Conservation (phyloP, 1,140 invertebrate species). For the Leptopilina boulardi region DNA sequence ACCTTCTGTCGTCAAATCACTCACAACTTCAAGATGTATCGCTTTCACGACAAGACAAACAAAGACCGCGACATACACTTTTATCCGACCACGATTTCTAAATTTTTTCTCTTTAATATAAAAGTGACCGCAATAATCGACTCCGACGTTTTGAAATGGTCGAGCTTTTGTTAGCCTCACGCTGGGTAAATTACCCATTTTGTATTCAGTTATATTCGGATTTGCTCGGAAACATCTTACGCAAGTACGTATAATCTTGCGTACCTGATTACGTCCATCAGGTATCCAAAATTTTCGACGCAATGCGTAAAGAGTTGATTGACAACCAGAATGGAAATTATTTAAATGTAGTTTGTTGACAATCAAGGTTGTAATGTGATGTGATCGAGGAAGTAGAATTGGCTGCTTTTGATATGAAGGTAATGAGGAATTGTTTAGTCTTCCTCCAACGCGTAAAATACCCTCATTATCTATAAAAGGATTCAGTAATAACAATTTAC, state of each 20-base stretch:
- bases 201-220: background rate
- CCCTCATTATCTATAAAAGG: background rate
- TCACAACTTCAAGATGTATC: background rate
- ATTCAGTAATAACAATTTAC: too few species aligned
- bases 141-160: conserved; percentile 52
- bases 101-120: too few species aligned
- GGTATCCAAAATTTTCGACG: conserved; percentile 41
- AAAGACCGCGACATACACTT: too few species aligned
- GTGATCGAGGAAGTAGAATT: background rate
- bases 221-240: conserved; percentile 46
- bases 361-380: background rate
- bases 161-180: conserved; percentile 39
- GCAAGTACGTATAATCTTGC: conserved; percentile 38
- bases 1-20: background rate
- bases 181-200: conserved; percentile 51
- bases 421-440: background rate
- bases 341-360: background rate
- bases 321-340: background rate
- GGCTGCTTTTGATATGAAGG: background rate
- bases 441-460: background rate
- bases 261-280: conserved; percentile 37
- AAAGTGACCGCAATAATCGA: conserved; percentile 46
- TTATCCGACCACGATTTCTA: background rate
- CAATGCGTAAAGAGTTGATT: background rate
- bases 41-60: background rate